Percentiles rank a stretch among this genome's conserved stretches.
These are phyloP conservation scores for Penaeus monodon DNA, from an alignment of 2,888 invertebrate species.

Conservation along the genomic window DNA sequence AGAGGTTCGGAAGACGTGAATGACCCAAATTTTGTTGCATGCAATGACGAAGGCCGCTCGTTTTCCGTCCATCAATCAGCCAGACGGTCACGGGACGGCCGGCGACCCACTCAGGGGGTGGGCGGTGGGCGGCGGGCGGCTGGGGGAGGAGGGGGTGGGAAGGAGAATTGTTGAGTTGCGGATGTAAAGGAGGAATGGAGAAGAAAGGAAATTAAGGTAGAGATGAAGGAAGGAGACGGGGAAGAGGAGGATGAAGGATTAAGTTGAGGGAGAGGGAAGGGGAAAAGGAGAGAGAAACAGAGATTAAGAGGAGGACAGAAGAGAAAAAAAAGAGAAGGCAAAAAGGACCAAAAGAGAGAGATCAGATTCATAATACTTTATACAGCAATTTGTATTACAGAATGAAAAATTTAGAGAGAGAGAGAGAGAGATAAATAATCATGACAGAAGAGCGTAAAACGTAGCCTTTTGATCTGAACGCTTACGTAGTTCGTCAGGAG, in stretches of 20 bases:
- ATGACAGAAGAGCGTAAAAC: neutral
- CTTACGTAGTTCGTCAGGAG: no score
- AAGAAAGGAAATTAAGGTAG: neutral
- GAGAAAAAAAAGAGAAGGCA: neutral
- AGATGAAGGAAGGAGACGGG: neutral
- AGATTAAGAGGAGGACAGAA: neutral
- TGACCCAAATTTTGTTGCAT: no score
- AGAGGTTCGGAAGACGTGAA: no score
- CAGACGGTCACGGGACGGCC: no score
- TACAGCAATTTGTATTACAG: no score
- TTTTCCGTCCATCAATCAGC: no score
- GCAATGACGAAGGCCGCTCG: no score
- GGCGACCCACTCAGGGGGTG: no score
- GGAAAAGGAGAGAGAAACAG: neutral
- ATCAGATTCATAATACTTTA: no score
- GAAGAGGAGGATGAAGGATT: neutral
- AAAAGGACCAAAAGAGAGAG: no score
- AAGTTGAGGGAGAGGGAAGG: neutral
- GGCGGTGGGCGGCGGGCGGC: no score
- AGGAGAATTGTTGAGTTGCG: neutral
- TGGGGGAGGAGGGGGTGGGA: neutral
- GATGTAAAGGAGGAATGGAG: neutral
- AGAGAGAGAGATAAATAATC: neutral
- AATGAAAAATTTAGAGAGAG: neutral
- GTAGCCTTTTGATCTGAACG: neutral